Evolutionary conservation across 2,888 invertebrate species (phyloP), one percentile per base, ranked within the genome.

Genomic region (Antheraea assamensis): DNA sequence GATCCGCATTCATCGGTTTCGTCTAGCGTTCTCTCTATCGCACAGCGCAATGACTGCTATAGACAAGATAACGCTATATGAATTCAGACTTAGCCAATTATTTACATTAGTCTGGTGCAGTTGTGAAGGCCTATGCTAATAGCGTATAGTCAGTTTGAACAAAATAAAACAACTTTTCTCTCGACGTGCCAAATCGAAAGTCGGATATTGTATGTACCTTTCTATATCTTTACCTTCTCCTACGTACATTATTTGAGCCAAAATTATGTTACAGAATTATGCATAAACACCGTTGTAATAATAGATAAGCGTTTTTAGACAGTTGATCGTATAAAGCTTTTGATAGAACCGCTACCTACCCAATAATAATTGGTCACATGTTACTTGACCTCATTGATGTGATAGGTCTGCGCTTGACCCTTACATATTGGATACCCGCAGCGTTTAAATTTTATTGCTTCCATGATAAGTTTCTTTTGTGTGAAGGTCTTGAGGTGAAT

Each of bases 331-430:
- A 30, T 64, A 64, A 30, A 64, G 61, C 61, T 68, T 68, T 68
- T n/a, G 35, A 21, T 68, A 15, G 31, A 27, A 35, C 68, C 19
- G 68, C 19, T 35, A 35, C 68, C 68, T 68, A n/a, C 21, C 1
- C 68, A 68, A 35, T 68, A n/a, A 68, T 58, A 68, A 68, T 68
- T 68, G 68, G 68, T 68, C 68, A 35, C 35, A 27, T 35, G 68
- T 35, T 35, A 68, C 30, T 35, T 35, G 35, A 68, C 68, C 68
- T 35, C 68, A 68, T 68, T 68, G 68, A 35, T 68, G 68, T 68
- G 27, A 64, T 66, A 35, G 68, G 68, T 35, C 68, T 68, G 35
- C 35, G 68, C 68, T 68, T 68, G 68, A 68, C 68, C 68, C 68
- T 68, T 68, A 68, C 35, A 19, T n/a, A 35, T 68, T 68, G 68